These are phyloP conservation scores for Nothobranchius kuhntae DNA, from an alignment of 2,113 vertebrate genomes.

Conservation along the genomic window DNA sequence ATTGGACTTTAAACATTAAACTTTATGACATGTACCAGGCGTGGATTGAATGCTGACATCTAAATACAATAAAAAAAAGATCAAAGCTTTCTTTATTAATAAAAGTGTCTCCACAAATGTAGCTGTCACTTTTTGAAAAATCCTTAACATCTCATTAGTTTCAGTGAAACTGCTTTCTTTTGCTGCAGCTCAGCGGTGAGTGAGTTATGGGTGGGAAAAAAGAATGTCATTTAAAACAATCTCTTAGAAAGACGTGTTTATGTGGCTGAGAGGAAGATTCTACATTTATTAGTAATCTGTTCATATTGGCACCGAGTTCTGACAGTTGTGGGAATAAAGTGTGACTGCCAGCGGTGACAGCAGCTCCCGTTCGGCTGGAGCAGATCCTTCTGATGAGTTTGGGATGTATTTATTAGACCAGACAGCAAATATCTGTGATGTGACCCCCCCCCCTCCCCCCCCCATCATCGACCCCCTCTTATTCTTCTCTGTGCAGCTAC, in stretches of 20 bases:
- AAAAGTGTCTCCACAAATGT: background rate
- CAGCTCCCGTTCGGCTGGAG: conserved; percentile 14
- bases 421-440: conserved; percentile 33
- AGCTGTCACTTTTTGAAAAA: conserved; percentile 7
- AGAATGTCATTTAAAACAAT: conserved; percentile 21
- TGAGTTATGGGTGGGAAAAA: background rate
- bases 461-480: conserved; percentile 21
- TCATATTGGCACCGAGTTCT: background rate
- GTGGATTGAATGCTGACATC: too few relatives aligned
- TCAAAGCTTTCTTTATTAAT: conserved; percentile 13
- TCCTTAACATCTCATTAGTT: conserved; percentile 19
- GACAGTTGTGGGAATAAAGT: conserved; percentile 15
- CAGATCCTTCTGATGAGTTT: conserved; percentile 11
- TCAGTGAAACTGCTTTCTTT: background rate
- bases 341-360: conserved; percentile 8
- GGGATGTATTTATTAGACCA: conserved; percentile 24
- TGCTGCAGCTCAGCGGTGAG: conserved; percentile 5
- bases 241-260: conserved; percentile 1
- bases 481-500: conserved; percentile 33
- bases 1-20: too few relatives aligned
- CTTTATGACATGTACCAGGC: too few relatives aligned
- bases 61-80: background rate
- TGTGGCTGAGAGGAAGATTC: background rate
- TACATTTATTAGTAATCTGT: conserved; percentile 8
- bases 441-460: conserved; percentile 10